phyloP scores from a whole-genome alignment of 1,140 invertebrate genomes.

The Drosophila fuyamai region DNA sequence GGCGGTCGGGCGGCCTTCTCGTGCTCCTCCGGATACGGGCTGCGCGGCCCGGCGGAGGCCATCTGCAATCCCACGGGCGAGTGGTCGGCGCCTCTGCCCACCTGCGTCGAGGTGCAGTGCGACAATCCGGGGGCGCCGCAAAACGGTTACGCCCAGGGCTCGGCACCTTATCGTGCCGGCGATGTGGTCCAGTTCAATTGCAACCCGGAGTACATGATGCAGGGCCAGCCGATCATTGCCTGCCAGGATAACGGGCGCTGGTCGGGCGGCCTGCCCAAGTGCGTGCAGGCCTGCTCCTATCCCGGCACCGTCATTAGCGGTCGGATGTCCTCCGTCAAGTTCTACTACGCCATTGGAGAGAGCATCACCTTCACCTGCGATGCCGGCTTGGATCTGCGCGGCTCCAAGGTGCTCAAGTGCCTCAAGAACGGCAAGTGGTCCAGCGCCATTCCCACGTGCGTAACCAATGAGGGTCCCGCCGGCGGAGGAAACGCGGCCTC shows the following conservation, averaged over 20 bases:
- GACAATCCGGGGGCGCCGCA: conserved; percentile 89
- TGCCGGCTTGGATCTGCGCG: conserved; percentile 90
- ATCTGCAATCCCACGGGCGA: conserved; percentile 91
- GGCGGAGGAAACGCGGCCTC: conserved; percentile 19
- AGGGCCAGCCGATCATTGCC: conserved; percentile 92
- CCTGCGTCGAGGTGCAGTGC: conserved; percentile 92
- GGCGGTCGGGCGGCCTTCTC: conserved; percentile 92
- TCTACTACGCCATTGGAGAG: conserved; percentile 94
- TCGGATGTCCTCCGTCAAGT: conserved; percentile 93
- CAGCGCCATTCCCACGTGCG: conserved; percentile 90
- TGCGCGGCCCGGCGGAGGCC: conserved; percentile 90
- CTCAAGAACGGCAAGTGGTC: conserved; percentile 94
- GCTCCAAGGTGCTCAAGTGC: conserved; percentile 91
- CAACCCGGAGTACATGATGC: conserved; percentile 94
- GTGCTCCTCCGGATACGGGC: conserved; percentile 91
- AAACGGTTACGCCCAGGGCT: conserved; percentile 91
- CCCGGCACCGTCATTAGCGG: conserved; percentile 93
- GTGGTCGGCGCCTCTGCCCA: conserved; percentile 91
- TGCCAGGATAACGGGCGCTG: conserved; percentile 95
- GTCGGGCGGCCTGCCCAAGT: conserved; percentile 93
- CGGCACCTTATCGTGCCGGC: conserved; percentile 90
- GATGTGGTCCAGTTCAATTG: conserved; percentile 94
- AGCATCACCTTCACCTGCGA: conserved; percentile 94
- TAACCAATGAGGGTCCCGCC: conserved; percentile 57
- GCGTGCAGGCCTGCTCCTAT: conserved; percentile 93